Base-by-base conservation (phyloP, 2,888 invertebrate genomes). In the Belgica antarctica region DNA sequence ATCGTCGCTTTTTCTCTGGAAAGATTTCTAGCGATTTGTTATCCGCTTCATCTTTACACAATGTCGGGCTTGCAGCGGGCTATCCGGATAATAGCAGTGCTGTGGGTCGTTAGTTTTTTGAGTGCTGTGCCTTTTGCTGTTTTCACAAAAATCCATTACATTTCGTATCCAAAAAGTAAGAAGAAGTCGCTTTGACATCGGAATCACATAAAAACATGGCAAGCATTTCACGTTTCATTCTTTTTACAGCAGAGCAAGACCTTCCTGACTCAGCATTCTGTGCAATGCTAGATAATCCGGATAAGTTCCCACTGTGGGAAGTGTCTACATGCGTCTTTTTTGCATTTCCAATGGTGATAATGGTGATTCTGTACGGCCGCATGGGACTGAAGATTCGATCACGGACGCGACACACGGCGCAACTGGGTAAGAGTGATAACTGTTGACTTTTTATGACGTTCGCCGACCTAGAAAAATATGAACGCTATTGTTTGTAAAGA, bases 1-100 rank as follows among this genome's bases (percentile, higher is more conserved):
- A 94, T 95, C 74, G 92, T 94, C 57, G 92, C 93, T 1, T 95
- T 95, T 81, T 94, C 94, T 0, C 86, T 90, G 80, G 95, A 95
- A 81, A 85, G 95, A 52, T 93, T 94, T 81, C 81, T 94, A 73
- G 94, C 94, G 31, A 94, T 95, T 76, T 95, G 95, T 77, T 90
- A 94, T 77, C 94, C 95, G 0, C 81, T 95, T 46, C 87, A 88
- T 76, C 83, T 90, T 72, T 90, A 92, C 79, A 86, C 89, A 36
- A 89, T 94, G 86, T 89, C 91, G 0, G 90, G 91, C 1, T 84
- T 92, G 28, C 86, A 89, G 62, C 82, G 94, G n/a, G 92, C 93
- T 1, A 79, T 89, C 31, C 84, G 89, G 72, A 90, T 94, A 72
- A 91, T 95, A 62, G 83, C 87, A 0, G 83, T 83, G 0, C 81